Evolutionary conservation across 1,140 invertebrate species (phyloP).

Genomic region (Drosophila jambulina): DNA sequence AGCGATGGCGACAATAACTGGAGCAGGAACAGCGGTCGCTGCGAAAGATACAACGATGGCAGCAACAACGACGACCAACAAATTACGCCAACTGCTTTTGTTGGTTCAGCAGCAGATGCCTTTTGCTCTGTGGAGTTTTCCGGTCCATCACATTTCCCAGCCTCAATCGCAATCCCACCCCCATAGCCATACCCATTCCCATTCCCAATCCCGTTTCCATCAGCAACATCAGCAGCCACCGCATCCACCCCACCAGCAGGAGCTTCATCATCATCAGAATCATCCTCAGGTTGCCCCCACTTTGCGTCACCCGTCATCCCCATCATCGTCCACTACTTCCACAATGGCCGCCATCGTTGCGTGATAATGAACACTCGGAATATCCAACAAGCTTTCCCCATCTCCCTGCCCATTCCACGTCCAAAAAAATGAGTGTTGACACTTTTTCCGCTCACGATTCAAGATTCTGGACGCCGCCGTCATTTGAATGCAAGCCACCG

Average conservation of each 20-base stretch:
- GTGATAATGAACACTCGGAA: conserved; percentile 68
- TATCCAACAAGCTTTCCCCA: conserved; percentile 22
- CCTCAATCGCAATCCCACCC: conserved; percentile 24
- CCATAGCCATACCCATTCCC: conserved; percentile 39
- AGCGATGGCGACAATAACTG: conserved; percentile 29
- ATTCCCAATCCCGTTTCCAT: conserved; percentile 34
- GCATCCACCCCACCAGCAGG: conserved; percentile 17
- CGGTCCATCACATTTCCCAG: conserved; percentile 80
- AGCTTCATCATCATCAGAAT: conserved; percentile 37
- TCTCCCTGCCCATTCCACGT: not conserved
- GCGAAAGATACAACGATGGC: conserved; percentile 36
- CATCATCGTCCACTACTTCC: conserved; percentile 46
- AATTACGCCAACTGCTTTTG: conserved; percentile 80
- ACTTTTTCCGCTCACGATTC: conserved; percentile 48
- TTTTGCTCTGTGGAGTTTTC: conserved; percentile 82
- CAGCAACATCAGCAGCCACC: conserved; percentile 10
- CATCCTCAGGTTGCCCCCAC: conserved; percentile 36
- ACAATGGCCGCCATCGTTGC: conserved; percentile 72
- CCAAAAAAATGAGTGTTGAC: conserved; percentile 49
- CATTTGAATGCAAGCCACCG: conserved; percentile 21
- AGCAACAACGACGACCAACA: conserved; percentile 71
- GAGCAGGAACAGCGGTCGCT: conserved; percentile 7
- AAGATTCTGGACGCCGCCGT: conserved; percentile 35
- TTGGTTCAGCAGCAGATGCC: conserved; percentile 80
- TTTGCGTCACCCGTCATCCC: conserved; percentile 25